Percentiles rank a stretch among this genome's conserved stretches.
Conservation (phyloP, 2,888 invertebrate species). For the Sipha maydis region DNA sequence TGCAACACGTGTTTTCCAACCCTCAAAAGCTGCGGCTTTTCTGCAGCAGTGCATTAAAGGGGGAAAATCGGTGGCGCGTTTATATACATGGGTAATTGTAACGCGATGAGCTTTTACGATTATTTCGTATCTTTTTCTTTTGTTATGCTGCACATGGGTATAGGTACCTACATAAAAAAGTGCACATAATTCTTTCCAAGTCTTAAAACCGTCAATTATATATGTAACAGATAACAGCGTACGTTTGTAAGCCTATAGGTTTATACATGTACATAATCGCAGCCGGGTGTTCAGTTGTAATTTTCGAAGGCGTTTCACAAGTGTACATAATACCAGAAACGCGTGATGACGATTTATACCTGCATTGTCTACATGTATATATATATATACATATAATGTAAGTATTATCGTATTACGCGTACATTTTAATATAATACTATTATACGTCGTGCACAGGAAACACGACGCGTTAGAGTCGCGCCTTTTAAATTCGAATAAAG, state of each 20-base stretch:
- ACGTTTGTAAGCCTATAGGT: not conserved
- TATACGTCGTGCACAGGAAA: conserved; percentile 2
- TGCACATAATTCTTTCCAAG: too few species aligned
- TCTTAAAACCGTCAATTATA: conserved; percentile 7
- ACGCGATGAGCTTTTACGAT: conserved; percentile 33
- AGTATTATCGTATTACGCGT: not conserved
- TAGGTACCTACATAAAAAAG: not conserved
- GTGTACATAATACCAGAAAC: not conserved
- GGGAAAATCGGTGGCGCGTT: conserved; percentile 20
- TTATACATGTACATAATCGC: not conserved
- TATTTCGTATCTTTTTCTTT: not conserved
- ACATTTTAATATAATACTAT: not conserved
- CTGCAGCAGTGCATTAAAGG: conserved; percentile 36
- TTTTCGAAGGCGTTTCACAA: conserved; percentile 11
- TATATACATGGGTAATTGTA: conserved; percentile 13
- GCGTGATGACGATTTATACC: conserved; percentile 7
- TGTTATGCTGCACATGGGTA: not conserved
- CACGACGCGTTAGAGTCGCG: conserved; percentile 8
- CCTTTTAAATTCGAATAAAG: conserved; percentile 13
- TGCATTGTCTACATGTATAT: not conserved
- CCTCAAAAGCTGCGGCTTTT: conserved; percentile 43
- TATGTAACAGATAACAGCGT: not conserved
- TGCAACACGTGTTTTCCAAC: conserved; percentile 59
- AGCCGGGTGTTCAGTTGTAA: conserved; percentile 24
- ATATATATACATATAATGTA: not conserved